Evolutionary conservation across 2,113 vertebrate genomes (phyloP), one percentile per base, ranked within the genome.

Genomic region (Sebastes fasciatus): DNA sequence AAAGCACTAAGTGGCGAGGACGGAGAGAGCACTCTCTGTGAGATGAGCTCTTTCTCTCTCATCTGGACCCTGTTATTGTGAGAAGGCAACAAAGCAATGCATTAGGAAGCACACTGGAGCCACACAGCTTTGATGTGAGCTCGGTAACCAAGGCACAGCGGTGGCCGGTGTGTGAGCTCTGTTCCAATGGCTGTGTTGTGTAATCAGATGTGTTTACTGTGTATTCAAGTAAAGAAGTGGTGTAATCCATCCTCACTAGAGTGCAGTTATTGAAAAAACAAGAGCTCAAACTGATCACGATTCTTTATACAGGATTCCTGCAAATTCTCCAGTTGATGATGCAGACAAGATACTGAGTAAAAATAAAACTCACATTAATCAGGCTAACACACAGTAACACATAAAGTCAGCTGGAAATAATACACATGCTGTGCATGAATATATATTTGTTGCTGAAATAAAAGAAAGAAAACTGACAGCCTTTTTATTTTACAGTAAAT

Each of bases 1-100:
- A 91, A 94, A 91, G 93, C 86, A 89, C 90, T 94, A 93, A 93
- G 95, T 94, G 92, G 91, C 75, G 90, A 89, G 91, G 88, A 94
- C 92, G 92, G 92, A 93, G 91, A 88, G 91, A 89, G 90, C 79
- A 74, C 90, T 88, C 92, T 91, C 89, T 78, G 88, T 80, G 88
- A 93, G 89, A 92, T 87, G 88, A 89, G 89, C 93, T 84, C 83
- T 93, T 82, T 90, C 91, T 91, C 93, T 94, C 94, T 95, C 93
- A 95, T 94, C 93, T 94, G 94, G 94, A 93, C 92, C 89, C 91
- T 94, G 93, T 94, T 94, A 94, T 95, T 95, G 94, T 94, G 92
- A 92, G 92, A 86, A 88, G 86, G 92, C 94, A 94, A 94, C 94
- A 94, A 96, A 95, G 94, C 94, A 83, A 77, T 94, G 94, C 94